phyloP scores from a whole-genome alignment of 2,797 vertebrate genomes.

The Tapera naevia region DNA sequence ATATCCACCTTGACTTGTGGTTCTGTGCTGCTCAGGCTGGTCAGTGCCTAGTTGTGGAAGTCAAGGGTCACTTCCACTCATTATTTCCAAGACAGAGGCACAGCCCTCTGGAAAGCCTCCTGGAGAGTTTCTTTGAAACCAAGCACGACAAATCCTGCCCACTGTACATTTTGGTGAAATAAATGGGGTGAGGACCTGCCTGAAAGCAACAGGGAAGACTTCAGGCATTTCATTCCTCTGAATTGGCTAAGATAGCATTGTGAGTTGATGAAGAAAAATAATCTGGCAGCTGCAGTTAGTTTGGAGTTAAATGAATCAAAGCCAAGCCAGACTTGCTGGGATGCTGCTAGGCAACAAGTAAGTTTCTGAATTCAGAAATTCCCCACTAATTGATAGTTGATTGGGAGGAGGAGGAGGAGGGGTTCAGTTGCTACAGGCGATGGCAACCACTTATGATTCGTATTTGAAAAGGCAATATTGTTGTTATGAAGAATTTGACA shows the following conservation, averaged over 20 bases:
- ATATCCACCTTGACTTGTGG: accelerated
- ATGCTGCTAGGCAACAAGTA: constrained; percentile 75
- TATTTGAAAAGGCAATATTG: neutral
- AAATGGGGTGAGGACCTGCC: neutral
- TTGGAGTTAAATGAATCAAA: constrained; percentile 64
- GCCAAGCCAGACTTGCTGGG: neutral
- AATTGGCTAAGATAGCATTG: neutral
- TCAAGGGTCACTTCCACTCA: neutral
- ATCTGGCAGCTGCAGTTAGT: neutral
- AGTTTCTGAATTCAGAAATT: constrained; percentile 54
- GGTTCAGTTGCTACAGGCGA: neutral
- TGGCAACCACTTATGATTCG: neutral
- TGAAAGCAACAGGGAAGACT: neutral
- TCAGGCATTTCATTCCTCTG: neutral
- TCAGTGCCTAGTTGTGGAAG: neutral
- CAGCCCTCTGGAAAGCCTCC: neutral
- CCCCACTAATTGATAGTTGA: constrained; percentile 65
- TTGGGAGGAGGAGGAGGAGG: neutral
- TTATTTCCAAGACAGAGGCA: neutral
- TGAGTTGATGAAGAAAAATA: neutral
- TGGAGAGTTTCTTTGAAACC: neutral
- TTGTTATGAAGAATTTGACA: neutral
- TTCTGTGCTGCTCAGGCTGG: neutral
- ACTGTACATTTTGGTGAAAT: neutral
- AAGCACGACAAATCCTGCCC: neutral